Base-by-base conservation (phyloP, 2,113 vertebrate species). In the Cottus gobio region DNA sequence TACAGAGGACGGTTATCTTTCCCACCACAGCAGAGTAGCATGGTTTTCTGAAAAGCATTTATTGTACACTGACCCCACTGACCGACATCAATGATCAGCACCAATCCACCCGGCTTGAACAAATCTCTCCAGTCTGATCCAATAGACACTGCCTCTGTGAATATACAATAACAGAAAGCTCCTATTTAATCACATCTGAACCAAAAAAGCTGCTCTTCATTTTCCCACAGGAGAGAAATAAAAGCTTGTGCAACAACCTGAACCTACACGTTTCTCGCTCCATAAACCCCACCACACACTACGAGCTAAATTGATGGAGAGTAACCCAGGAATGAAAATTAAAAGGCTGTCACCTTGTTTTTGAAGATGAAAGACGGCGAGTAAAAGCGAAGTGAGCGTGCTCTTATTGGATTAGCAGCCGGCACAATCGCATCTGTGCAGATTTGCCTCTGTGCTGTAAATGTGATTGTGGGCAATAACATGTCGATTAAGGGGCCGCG, bases 381-480 rank as follows among this genome's bases (percentile, higher is more conserved):
- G 96, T 94, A 93, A 96, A 95, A 95, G 95, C 95, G 89, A 88
- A 82, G 91, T 79, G 91, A 89, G 91, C 87, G 92, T 91, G 92
- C 93, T 91, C 37, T 96, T 96, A 99, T 99, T 96, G 95, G 95
- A 95, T 99, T 97, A 97, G 85, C 85, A 24, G 75, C 91, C 66
- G 82, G 93, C 92, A 95, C 96, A 99, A 99, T 99, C 93, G 91
- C 94, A 99, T 99, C 97, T 96, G 94, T 76, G 95, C 96, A 97
- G 97, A 98, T 97, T 97, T 97, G 95, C 95, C 95, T 95, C 95
- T 95, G 95, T 94, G 95, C 95, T 91, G 93, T 93, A 97, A 98
- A 99, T 96, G 96, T 92, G 96, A 99, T 99, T 95, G 90, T 93
- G 91, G 92, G 95, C 98, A 99, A 99, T 99, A 98, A 98, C 95